Base-by-base conservation (phyloP, 2,113 vertebrate species). In the Gambusia holbrooki region DNA sequence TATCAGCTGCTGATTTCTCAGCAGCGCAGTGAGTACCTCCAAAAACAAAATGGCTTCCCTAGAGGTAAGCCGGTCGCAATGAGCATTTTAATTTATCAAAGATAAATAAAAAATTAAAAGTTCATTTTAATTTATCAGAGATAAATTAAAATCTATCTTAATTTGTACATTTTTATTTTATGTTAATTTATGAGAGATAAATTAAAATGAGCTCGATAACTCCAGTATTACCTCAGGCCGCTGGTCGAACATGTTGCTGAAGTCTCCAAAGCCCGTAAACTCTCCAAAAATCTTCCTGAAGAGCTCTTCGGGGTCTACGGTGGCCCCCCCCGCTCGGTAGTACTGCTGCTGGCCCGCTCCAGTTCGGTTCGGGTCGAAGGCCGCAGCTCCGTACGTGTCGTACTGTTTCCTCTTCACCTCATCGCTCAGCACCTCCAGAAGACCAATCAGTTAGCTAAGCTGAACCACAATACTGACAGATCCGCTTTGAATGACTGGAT, bases 221-320 rank as follows among this genome's bases (percentile, higher is more conserved):
- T 6, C 25, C 17, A 45, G 27, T 13, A 29, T 4, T 84, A 99
- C 98, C 96, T 98, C 97, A 19, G 97, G 96, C 0, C 96, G 95
- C 74, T 97, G 96, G 37, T 96, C 95, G 73, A 99, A 99, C 37
- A 96, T 94, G 33, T 37, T 90, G 89, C 95, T 92, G 66, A 98
- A 94, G 82, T 97, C 94, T 0, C 95, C 95, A 0, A 99, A 98
- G n/a, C 93, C 88, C 0, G 96, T 92, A 60, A 98, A 99, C 74
- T 99, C 97, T 15, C 97, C 97, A 0, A 99, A 99, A 87, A 99
- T 99, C 92, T 96, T 98, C 76, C 95, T 93, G 93, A 98, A 99
- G 3, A 99, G 96, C 81, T 98, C 97, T 86, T 99, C 97, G 0
- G 97, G 98, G 73, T 99, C 94, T 0, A 99, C 73, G 0, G 80